A percentile compares a stretch with the other conserved stretches of the same genome.
Evolutionary conservation across 1,140 invertebrate species (phyloP).

Genomic region (Zelostemma sp.): DNA sequence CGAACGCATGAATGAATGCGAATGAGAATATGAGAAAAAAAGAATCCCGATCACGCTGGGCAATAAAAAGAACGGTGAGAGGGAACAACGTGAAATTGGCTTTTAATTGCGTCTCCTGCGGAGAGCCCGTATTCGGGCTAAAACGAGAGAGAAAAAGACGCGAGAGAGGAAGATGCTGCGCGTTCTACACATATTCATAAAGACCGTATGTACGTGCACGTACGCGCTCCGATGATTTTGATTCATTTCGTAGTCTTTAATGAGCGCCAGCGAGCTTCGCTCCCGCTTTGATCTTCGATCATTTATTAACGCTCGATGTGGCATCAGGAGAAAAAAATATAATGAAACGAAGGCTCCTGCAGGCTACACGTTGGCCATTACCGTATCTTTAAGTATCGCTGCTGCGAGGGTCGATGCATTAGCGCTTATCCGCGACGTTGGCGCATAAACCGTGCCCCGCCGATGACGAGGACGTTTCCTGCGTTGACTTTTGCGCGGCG

Average conservation of each 20-base stretch:
- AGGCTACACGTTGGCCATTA: conserved; percentile 39
- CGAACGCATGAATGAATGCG: conserved; percentile 46
- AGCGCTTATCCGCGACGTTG: conserved; percentile 18
- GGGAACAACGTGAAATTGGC: conserved; percentile 48
- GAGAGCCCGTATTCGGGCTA: conserved; percentile 14
- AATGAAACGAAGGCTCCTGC: conserved; percentile 13
- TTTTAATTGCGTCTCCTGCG: conserved; percentile 55
- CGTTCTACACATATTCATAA: conserved; percentile 18
- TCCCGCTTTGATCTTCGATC: conserved; percentile 50
- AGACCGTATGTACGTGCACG: conserved; percentile 11
- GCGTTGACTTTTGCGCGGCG: conserved; percentile 7
- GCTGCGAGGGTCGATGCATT: conserved; percentile 39
- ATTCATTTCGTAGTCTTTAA: conserved; percentile 50
- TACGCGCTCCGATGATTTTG: conserved; percentile 46
- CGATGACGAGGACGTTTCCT: conserved; percentile 21
- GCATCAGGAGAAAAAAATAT: conserved; percentile 23
- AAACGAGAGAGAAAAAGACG: conserved; percentile 22
- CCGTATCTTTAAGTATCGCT: conserved; percentile 32
- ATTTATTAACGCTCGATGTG: conserved; percentile 53
- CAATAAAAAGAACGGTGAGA: conserved; percentile 42
- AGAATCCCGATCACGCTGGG: conserved; percentile 25
- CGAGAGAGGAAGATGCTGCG: conserved; percentile 18
- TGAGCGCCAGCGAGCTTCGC: conserved; percentile 37
- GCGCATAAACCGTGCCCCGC: background rate
- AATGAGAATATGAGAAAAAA: conserved; percentile 40